phyloP scores from a whole-genome alignment of 2,113 vertebrate species.

The Monarcha castaneiventris region DNA sequence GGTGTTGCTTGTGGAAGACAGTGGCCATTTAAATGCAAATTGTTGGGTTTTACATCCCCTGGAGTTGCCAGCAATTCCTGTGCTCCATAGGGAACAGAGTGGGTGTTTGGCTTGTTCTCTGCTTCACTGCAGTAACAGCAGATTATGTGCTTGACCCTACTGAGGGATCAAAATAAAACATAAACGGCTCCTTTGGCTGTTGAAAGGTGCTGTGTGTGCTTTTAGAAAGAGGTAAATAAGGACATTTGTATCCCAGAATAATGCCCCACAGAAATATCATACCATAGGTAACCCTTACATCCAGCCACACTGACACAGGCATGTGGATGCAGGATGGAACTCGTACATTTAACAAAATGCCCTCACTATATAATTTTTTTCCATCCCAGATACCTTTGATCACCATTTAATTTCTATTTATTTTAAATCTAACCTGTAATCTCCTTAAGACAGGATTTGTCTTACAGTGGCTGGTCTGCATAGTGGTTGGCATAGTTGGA shows the following conservation, averaged over 20 bases:
- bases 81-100: neutral
- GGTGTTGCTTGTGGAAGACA: neutral
- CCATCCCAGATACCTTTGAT: neutral
- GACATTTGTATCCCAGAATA: neutral
- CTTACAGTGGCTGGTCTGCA: neutral
- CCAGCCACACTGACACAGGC: neutral
- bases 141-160: neutral
- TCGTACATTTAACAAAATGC: neutral
- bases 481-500: neutral
- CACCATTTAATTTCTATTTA: neutral
- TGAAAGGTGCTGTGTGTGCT: neutral
- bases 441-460: neutral
- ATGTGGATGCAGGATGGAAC: neutral
- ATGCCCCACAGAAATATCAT: neutral
- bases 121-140: neutral
- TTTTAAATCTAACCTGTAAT: constrained; percentile 21
- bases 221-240: neutral
- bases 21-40: constrained; percentile 21
- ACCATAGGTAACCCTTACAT: neutral
- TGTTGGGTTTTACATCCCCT: neutral
- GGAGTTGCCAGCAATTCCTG: neutral
- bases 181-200: neutral
- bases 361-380: neutral
- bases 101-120: neutral
- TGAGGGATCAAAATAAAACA: neutral